These are phyloP conservation scores for Tricholauxania praeusta DNA, from an alignment of 2,888 invertebrate genomes.

Conservation along the genomic window DNA sequence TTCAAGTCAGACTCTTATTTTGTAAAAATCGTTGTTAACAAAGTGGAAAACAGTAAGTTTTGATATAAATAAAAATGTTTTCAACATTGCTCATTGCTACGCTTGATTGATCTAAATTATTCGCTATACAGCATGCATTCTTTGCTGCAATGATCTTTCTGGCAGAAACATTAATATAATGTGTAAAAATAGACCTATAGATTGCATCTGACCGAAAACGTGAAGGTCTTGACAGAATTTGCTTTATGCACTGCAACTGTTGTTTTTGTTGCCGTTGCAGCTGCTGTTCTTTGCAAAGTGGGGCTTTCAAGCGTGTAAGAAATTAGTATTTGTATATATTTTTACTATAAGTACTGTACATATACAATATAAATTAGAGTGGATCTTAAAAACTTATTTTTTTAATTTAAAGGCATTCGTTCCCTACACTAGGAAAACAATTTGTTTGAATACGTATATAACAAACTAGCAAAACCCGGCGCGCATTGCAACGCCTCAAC, in stretches of 20 bases:
- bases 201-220: slow-evolving; percentile 38
- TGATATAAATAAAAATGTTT: not conserved
- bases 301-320: too few species aligned
- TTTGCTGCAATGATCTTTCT: not conserved
- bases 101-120: slow-evolving; percentile 25
- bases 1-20: not conserved
- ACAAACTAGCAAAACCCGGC: too few species aligned
- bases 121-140: not conserved
- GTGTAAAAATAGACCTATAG: not conserved
- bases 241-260: not conserved
- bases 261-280: not conserved
- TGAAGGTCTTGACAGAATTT: slow-evolving; percentile 50
- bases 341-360: too few species aligned
- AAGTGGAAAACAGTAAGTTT: not conserved
- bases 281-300: not conserved
- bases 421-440: too few species aligned
- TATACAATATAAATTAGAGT: too few species aligned
- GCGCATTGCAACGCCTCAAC: too few species aligned
- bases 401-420: too few species aligned
- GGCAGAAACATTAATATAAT: not conserved
- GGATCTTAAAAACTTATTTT: too few species aligned
- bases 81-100: not conserved
- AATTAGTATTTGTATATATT: too few species aligned
- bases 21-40: slow-evolving; percentile 22
- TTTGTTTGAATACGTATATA: too few species aligned